Evolutionary conservation across 2,797 vertebrate genomes (phyloP), one percentile per base, ranked within the genome.

Genomic region (Sebastes minor): DNA sequence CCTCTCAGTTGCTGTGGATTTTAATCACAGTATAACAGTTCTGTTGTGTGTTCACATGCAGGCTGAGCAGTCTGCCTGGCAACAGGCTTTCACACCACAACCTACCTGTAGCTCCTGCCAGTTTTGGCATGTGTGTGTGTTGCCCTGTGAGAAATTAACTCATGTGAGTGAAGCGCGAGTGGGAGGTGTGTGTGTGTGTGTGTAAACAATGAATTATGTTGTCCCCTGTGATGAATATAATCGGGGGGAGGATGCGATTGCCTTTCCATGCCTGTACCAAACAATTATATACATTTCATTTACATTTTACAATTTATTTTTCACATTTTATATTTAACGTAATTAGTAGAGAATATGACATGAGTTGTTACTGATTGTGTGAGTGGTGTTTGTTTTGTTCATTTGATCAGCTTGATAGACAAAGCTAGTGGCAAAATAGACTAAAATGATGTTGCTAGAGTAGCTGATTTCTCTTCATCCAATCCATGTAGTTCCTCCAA

Each of bases 131-230:
- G 62, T 22, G 65, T 28, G 14, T 46, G 14, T 46, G 42, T 46
- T 74, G 18, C 78, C 83, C 68, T 72, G 46, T 79, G 87, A 87
- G 83, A 89, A 88, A 88, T 89, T 74, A 86, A 86, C 53, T 82
- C 25, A 55, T 60, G 32, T 59, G 79, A 62, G 30, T 38, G 53
- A 42, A 70, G 64, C 32, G n/a, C 5, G 1, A 18, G 71, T 67
- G 61, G 79, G 76, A 79, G 69, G 63, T 42, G 38, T 38, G 61
- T 49, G 27, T 49, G 27, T 49, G 32, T 42, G 53, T 68, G 60
- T 74, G 68, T 60, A 68, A 72, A 84, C 71, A 88, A 80, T 87
- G 81, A 72, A 90, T 90, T 83, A 82, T 71, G 72, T 62, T 25
- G 38, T 76, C 78, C 56, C 55, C 27, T 30, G 76, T 64, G 69